Evolutionary conservation across 2,797 vertebrate species (phyloP).

Genomic region (Rhinophrynus dorsalis): DNA sequence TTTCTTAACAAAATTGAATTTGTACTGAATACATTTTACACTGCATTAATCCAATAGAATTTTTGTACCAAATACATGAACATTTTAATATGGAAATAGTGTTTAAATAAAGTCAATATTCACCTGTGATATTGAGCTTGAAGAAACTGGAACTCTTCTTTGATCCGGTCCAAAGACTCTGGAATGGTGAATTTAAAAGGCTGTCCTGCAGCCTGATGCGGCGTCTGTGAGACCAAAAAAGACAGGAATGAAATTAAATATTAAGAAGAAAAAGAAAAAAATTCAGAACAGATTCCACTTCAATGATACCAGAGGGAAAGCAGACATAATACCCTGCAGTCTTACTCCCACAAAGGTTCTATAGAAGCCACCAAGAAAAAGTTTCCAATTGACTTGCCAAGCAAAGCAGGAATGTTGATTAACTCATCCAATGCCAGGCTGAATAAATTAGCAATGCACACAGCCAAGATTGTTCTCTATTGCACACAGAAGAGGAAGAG

Average conservation of each 20-base stretch:
- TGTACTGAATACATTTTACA: too few species aligned
- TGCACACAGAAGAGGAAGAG: background rate
- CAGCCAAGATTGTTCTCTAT: background rate
- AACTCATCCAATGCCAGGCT: constrained; percentile 11
- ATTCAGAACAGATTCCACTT: constrained; percentile 1
- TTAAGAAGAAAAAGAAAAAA: constrained; percentile 15
- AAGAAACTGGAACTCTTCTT: constrained; percentile 94
- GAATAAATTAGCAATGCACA: background rate
- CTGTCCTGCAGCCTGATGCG: constrained; percentile 91
- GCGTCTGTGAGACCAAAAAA: constrained; percentile 69
- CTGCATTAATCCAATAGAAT: too few species aligned
- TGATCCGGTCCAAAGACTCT: constrained; percentile 92
- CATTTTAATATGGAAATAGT: background rate
- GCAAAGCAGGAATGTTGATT: constrained; percentile 36
- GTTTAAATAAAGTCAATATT: constrained; percentile 38
- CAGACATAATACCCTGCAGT: constrained; percentile 39
- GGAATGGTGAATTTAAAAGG: constrained; percentile 96
- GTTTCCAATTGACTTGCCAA: constrained; percentile 38
- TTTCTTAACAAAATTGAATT: too few species aligned
- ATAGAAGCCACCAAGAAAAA: constrained; percentile 35
- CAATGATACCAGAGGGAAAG: constrained; percentile 15
- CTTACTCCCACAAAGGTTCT: constrained; percentile 20
- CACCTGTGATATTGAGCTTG: constrained; percentile 96
- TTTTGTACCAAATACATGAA: too few species aligned
- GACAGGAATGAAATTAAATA: constrained; percentile 43